These are phyloP conservation scores for Xiphorhynchus elegans DNA, from an alignment of 2,113 vertebrate genomes.

Conservation along the genomic window DNA sequence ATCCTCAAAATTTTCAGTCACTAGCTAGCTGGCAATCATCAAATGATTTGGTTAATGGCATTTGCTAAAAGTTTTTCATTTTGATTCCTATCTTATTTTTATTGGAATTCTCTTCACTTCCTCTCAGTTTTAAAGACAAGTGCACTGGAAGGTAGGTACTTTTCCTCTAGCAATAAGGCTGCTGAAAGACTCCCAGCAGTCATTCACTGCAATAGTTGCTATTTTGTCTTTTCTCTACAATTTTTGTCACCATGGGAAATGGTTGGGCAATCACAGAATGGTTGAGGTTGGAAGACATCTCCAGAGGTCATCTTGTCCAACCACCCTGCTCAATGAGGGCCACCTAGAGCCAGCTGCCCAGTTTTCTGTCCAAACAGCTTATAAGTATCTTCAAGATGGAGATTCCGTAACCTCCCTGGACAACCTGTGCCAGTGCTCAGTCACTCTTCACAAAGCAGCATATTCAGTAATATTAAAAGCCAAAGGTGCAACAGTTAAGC, in stretches of 20 bases:
- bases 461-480: neutral
- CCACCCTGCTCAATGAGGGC: neutral
- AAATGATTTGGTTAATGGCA: neutral
- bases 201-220: neutral
- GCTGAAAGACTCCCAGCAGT: neutral
- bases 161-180: neutral
- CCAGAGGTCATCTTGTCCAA: accelerated
- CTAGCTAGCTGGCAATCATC: neutral
- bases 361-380: neutral
- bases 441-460: neutral
- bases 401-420: neutral
- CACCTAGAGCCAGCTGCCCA: neutral
- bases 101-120: neutral
- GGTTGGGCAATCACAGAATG: neutral
- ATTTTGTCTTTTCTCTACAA: neutral
- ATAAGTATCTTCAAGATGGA: neutral
- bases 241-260: neutral
- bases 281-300: neutral
- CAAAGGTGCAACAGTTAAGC: neutral
- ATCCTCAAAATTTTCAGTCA: neutral
- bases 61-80: neutral
- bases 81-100: neutral
- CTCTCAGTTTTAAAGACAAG: neutral
- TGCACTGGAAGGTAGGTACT: neutral
- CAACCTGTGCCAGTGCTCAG: neutral